These are phyloP conservation scores for Catharus fuscescens DNA, from an alignment of 2,113 vertebrate species.

Conservation along the genomic window DNA sequence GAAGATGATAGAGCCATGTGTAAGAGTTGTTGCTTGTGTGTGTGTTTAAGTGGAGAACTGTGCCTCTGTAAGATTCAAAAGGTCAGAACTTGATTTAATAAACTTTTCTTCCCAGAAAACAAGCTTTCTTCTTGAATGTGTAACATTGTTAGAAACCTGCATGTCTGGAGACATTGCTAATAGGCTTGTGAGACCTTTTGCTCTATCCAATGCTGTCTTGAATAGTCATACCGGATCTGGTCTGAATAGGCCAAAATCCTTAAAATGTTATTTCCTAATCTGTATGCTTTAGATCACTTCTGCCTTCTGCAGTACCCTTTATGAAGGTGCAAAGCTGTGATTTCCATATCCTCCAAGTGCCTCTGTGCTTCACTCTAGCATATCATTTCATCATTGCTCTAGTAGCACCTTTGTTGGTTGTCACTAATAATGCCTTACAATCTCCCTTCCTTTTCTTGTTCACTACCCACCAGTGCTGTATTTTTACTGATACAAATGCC, in stretches of 20 bases:
- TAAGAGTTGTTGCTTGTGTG: background rate
- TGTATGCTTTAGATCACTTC: background rate
- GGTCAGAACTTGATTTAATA: constrained; percentile 59
- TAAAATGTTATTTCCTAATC: background rate
- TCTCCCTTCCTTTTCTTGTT: background rate
- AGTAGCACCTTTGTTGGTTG: background rate
- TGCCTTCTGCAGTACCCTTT: background rate
- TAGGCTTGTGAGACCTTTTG: constrained; percentile 25
- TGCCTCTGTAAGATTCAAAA: background rate
- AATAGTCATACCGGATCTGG: background rate
- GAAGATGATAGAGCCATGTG: background rate
- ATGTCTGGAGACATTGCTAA: constrained; percentile 29
- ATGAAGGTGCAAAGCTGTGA: background rate
- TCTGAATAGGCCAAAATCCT: background rate
- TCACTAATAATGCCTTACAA: background rate
- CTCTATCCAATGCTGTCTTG: background rate
- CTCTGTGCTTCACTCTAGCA: background rate
- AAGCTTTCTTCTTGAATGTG: constrained; percentile 24
- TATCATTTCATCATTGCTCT: background rate
- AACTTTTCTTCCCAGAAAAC: constrained; percentile 33
- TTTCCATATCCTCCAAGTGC: background rate
- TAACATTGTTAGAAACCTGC: background rate
- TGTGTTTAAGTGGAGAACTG: background rate
- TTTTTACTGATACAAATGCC: background rate
- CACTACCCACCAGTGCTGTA: background rate